Percentiles rank a stretch among this genome's conserved stretches.
Evolutionary conservation across 1,140 invertebrate species (phyloP).

Genomic region (Drosophila sp.): DNA sequence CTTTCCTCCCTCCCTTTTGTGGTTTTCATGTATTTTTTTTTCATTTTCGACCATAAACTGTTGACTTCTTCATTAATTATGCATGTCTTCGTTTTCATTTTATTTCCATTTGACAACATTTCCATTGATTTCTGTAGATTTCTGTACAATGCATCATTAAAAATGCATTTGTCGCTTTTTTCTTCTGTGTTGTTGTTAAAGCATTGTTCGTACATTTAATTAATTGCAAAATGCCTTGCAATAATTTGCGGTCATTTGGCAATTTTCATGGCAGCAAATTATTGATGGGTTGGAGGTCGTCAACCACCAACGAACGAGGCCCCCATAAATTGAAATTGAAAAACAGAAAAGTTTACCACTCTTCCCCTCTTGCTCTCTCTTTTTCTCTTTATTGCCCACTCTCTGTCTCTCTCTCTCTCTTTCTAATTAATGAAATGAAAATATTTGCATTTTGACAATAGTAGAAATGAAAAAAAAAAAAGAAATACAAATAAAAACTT

Average conservation of each 20-base stretch:
- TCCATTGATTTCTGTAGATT: conserved; percentile 53
- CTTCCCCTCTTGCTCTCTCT: too few species aligned
- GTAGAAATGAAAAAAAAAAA: conserved; percentile 23
- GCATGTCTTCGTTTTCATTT: conserved; percentile 22
- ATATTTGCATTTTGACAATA: conserved; percentile 63
- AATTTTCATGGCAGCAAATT: conserved; percentile 15
- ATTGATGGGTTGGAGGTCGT: conserved; percentile 20
- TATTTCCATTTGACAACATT: conserved; percentile 1
- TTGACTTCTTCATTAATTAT: conserved; percentile 57
- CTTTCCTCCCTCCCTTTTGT: background rate
- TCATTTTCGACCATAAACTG: conserved; percentile 53
- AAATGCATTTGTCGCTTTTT: conserved; percentile 66
- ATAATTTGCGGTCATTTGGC: conserved; percentile 45
- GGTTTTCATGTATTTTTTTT: conserved; percentile 21
- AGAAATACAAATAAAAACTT: conserved; percentile 31
- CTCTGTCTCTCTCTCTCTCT: conserved; percentile 8
- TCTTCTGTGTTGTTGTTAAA: conserved; percentile 25
- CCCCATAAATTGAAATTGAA: conserved; percentile 5
- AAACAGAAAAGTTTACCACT: background rate
- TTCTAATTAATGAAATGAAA: conserved; percentile 72
- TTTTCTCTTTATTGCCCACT: background rate
- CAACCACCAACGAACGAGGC: background rate
- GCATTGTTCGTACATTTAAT: conserved; percentile 69
- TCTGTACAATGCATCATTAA: conserved; percentile 62
- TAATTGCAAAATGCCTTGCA: conserved; percentile 46